Evolutionary conservation across 2,797 vertebrate genomes (phyloP).

Genomic region (Sebastes vulpes): DNA sequence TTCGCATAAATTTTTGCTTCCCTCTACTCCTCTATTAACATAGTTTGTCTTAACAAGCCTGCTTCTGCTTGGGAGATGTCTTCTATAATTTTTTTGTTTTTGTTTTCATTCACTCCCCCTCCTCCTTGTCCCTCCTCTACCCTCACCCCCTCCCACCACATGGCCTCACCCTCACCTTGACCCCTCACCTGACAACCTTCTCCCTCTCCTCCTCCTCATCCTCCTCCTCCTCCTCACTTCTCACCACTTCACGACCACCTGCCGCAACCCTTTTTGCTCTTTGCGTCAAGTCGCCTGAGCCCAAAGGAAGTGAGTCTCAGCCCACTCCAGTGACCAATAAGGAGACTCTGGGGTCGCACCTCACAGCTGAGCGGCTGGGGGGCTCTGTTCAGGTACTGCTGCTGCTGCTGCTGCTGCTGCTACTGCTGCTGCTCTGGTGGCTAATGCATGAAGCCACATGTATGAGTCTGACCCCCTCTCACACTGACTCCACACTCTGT

Average conservation of each 20-base stretch:
- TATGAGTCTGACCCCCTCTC: constrained; percentile 37
- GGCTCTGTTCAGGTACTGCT: constrained; percentile 94
- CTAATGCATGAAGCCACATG: constrained; percentile 76
- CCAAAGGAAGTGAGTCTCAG: constrained; percentile 93
- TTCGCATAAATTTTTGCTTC: constrained; percentile 75
- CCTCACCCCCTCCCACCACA: constrained; percentile 25
- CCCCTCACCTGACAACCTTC: constrained; percentile 14
- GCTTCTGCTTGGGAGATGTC: constrained; percentile 87
- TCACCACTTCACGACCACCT: constrained; percentile 59
- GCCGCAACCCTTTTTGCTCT: constrained; percentile 78
- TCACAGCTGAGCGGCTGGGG: constrained; percentile 93
- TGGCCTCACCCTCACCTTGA: constrained; percentile 4
- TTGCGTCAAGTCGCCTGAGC: constrained; percentile 90
- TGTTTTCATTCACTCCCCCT: constrained; percentile 61
- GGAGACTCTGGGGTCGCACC: constrained; percentile 92
- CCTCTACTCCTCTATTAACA: constrained; percentile 77
- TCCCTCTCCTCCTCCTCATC: neutral
- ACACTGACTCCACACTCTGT: constrained; percentile 38
- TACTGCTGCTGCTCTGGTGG: constrained; percentile 69
- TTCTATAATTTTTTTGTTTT: constrained; percentile 82
- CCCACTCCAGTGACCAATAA: constrained; percentile 91
- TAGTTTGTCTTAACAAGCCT: constrained; percentile 84
- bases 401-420: constrained; percentile 70
- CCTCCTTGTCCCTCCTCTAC: constrained; percentile 30
- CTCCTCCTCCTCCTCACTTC: neutral